Evolutionary conservation across 2,888 invertebrate genomes (phyloP).

Genomic region (Proisotoma minuta): DNA sequence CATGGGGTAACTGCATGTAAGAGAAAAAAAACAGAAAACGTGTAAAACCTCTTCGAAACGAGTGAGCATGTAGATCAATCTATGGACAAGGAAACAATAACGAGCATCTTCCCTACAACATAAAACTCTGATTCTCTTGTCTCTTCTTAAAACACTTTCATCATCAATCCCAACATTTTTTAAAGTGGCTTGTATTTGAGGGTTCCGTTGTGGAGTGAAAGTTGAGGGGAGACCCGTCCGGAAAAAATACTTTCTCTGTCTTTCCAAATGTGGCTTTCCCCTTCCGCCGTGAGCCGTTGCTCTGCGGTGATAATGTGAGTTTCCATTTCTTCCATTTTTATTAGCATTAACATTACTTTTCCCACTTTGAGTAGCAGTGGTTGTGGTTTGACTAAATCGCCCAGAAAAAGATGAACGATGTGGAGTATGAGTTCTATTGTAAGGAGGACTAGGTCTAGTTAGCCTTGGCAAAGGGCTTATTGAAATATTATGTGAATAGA

Average conservation of each 20-base stretch:
- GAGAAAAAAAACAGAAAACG: slow-evolving; percentile 13
- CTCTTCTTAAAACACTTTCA: slow-evolving; percentile 31
- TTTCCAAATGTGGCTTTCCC: slow-evolving; percentile 36
- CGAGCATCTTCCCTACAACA: slow-evolving; percentile 61
- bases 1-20: background rate
- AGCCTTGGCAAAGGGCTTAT: slow-evolving; percentile 22
- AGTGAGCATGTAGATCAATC: slow-evolving; percentile 60
- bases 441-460: slow-evolving; percentile 33
- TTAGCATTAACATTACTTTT: background rate
- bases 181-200: slow-evolving; percentile 34
- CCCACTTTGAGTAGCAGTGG: background rate
- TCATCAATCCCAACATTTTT: slow-evolving; percentile 39
- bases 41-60: slow-evolving; percentile 62
- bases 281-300: slow-evolving; percentile 41
- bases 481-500: background rate
- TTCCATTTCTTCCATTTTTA: background rate
- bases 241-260: slow-evolving; percentile 20
- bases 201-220: slow-evolving; percentile 24
- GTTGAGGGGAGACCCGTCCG: background rate
- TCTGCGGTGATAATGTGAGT: slow-evolving; percentile 17
- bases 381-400: background rate
- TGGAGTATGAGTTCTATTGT: background rate
- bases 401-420: background rate
- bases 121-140: slow-evolving; percentile 42
- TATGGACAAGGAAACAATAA: slow-evolving; percentile 62